Percentiles rank a stretch among this genome's conserved stretches.
Conservation (phyloP, 2,797 vertebrate genomes). For the Malacoctenus gilli region DNA sequence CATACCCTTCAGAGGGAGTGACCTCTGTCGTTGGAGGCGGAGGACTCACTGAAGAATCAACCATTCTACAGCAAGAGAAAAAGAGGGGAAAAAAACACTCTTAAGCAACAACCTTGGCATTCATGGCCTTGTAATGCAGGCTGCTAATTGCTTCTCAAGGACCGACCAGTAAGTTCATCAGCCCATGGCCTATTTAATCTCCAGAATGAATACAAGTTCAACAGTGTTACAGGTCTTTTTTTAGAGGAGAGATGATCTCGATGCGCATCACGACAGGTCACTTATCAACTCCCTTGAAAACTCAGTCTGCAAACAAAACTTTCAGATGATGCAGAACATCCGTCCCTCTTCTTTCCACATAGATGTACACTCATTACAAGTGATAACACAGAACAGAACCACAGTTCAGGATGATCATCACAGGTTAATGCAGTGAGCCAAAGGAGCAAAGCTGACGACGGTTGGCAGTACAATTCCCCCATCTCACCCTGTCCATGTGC, state of each 20-base stretch:
- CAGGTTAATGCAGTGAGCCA: too few species aligned
- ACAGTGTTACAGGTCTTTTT: background rate
- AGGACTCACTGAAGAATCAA: conserved; percentile 17
- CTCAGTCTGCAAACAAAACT: too few species aligned
- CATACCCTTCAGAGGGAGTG: conserved; percentile 22
- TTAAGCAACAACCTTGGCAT: conserved; percentile 12
- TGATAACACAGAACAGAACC: too few species aligned
- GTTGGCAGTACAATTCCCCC: too few species aligned
- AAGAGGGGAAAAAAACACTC: conserved; percentile 20
- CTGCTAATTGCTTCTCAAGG: conserved; percentile 6
- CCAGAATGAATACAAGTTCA: conserved; percentile 2
- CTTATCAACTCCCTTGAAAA: too few species aligned
- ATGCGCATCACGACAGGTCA: too few species aligned
- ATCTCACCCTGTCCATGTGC: too few species aligned
- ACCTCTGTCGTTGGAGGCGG: conserved; percentile 13
- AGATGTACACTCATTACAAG: too few species aligned
- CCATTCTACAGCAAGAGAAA: conserved; percentile 40
- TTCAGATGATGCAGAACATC: too few species aligned
- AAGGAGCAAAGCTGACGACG: too few species aligned
- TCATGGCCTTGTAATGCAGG: background rate
- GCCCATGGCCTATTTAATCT: conserved; percentile 1
- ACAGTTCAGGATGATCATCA: too few species aligned
- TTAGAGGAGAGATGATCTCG: background rate
- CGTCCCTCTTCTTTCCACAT: too few species aligned
- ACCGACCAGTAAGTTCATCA: conserved; percentile 3